Evolutionary conservation across 2,797 vertebrate genomes (phyloP).

Genomic region (Fratercula arctica): DNA sequence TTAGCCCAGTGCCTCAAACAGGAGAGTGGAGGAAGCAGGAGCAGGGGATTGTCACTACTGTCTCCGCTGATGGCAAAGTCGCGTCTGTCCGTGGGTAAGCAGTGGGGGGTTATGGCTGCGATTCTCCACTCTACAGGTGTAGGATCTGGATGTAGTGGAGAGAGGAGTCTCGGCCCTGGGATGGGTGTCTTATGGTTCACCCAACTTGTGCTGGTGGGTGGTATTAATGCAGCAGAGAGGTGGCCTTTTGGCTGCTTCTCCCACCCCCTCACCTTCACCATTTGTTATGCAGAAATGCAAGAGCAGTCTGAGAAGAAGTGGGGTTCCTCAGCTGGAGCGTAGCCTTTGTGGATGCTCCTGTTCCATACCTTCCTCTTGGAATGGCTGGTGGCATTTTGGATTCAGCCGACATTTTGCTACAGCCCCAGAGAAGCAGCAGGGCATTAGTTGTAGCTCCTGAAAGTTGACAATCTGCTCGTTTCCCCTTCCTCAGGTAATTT

Average conservation of each 20-base stretch:
- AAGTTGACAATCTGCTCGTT: not conserved
- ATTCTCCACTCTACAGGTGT: not conserved
- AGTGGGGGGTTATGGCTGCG: not conserved
- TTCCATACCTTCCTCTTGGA: not conserved
- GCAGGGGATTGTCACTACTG: not conserved
- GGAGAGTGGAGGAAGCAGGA: not conserved
- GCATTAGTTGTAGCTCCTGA: not conserved
- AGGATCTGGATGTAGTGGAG: accelerated
- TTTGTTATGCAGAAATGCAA: not conserved
- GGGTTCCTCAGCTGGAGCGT: not conserved
- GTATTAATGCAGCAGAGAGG: accelerated
- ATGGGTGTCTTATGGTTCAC: not conserved
- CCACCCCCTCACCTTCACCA: not conserved
- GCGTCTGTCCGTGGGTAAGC: not conserved
- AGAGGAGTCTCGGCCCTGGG: not conserved
- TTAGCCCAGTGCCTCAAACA: not conserved
- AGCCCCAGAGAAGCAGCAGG: not conserved
- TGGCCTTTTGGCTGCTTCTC: not conserved
- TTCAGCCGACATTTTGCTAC: not conserved
- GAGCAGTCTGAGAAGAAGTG: not conserved
- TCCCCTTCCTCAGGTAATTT: slow-evolving; percentile 85
- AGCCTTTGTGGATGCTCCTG: not conserved
- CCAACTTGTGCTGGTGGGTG: not conserved
- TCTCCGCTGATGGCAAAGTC: not conserved
- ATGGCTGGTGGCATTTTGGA: not conserved